phyloP scores from a whole-genome alignment of 92 coral and sea anemone species.

The Metridium senile region DNA sequence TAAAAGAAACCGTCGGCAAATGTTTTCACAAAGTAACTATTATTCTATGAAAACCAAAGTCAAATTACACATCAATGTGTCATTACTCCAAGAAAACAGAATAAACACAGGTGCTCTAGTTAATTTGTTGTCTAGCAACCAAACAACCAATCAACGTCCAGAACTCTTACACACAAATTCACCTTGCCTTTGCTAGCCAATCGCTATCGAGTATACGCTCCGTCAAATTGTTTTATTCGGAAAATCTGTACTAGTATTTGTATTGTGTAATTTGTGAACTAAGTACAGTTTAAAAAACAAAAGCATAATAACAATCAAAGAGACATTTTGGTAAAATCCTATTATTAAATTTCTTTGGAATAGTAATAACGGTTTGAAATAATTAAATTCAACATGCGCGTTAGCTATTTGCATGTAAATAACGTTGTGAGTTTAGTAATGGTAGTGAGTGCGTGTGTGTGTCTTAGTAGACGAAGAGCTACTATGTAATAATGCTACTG shows the following conservation, averaged over 20 bases:
- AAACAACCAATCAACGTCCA: constrained; percentile 12
- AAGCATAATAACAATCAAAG: background rate
- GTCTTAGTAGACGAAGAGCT: too few species aligned
- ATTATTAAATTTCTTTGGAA: too few species aligned
- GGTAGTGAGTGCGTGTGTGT: too few species aligned
- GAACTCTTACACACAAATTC: background rate
- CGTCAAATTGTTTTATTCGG: background rate
- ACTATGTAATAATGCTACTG: too few species aligned
- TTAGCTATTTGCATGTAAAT: too few species aligned
- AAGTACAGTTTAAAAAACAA: background rate
- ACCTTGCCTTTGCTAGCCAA: constrained; percentile 11
- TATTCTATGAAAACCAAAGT: constrained; percentile 1
- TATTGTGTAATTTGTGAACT: background rate
- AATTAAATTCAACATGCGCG: too few species aligned
- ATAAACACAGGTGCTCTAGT: constrained; percentile 27
- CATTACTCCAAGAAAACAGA: constrained; percentile 19
- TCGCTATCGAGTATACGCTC: background rate
- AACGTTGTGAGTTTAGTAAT: too few species aligned
- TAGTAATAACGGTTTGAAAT: too few species aligned
- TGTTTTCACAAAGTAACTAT: background rate
- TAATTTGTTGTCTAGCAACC: constrained; percentile 12
- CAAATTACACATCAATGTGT: constrained; percentile 5
- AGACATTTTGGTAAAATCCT: background rate
- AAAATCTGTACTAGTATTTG: constrained; percentile 5
- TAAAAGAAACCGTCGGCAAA: background rate